Base-by-base conservation (phyloP, 2,113 vertebrate species). In the Anhinga rufa region DNA sequence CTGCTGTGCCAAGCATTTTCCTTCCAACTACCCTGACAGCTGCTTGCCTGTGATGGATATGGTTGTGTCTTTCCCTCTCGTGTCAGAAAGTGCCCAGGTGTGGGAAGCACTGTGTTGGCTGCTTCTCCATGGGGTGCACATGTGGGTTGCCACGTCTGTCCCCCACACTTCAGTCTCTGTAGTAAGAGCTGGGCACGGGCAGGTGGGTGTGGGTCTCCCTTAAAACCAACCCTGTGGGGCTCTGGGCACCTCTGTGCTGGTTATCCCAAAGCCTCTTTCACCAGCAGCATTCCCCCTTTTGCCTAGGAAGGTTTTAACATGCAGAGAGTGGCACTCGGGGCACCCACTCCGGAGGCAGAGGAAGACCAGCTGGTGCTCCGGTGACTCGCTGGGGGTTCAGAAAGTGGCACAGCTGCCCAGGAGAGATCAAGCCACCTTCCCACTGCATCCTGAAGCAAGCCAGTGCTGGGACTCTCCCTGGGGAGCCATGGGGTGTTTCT, bases 91-190 rank as follows among this genome's bases (percentile, higher is more conserved):
- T 3, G 68, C n/a, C n/a, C 82, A 22, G 84, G 65, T 4, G 2
- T 1, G 54, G 34, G 52, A 54, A 34, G 52, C 24, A 1, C 40
- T 16, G 38, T 1, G n/a, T 3, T 4, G 4, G 42, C 65, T 8
- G 25, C 4, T 46, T 48, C 42, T 9, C 34, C 16, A 0, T 0
- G 6, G 66, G 26, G 4, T 5, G 54, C 28, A 1, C 21, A 2
- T 0, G 1, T 5, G 62, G 22, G 32, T 7, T 1, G 4, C 76
- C 4, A 28, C 0, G 2, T 9, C 48, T 48, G 3, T 6, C 29
- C n/a, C n/a, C 82, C 0, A 2, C 2, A 0, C 48, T 40, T 34
- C 0, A 0, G 16, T n/a, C 38, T 42, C 61, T 2, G 29, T 7
- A 4, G 6, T 31, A 8, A 72, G 38, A 38, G 34, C 26, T 1